These are phyloP conservation scores for Ormyrus labotus DNA, from an alignment of 2,888 invertebrate genomes.

Conservation along the genomic window DNA sequence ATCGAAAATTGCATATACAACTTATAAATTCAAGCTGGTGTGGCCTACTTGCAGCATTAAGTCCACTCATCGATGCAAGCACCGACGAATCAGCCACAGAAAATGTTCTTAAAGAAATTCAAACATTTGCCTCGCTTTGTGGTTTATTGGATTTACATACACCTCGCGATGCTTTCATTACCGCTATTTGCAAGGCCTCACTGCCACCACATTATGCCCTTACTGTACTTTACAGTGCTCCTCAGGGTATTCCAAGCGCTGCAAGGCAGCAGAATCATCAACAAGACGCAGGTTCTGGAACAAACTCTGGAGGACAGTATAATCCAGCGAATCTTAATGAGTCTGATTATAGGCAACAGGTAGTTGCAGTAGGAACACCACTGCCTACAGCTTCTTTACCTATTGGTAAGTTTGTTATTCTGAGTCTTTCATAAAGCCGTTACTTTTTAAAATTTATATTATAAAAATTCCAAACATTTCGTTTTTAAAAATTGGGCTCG, in stretches of 20 bases:
- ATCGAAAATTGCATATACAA: constrained; percentile 81
- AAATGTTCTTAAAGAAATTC: constrained; percentile 92
- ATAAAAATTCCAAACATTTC: constrained; percentile 5
- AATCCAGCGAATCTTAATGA: constrained; percentile 77
- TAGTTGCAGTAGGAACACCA: constrained; percentile 97
- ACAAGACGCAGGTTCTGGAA: neutral
- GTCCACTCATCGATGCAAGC: constrained; percentile 94
- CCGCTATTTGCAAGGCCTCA: constrained; percentile 96
- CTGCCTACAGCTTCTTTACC: constrained; percentile 90
- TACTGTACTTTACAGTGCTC: constrained; percentile 85
- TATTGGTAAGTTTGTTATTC: constrained; percentile 76
- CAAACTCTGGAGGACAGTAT: constrained; percentile 63
- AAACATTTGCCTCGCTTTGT: constrained; percentile 92
- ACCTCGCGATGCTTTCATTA: constrained; percentile 95
- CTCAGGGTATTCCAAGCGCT: constrained; percentile 77
- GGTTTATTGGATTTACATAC: constrained; percentile 87
- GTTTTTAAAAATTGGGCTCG: neutral
- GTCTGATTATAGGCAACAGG: constrained; percentile 92
- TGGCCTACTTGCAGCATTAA: constrained; percentile 92
- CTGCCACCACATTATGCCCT: constrained; percentile 96
- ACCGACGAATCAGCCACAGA: constrained; percentile 95
- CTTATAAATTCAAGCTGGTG: constrained; percentile 97
- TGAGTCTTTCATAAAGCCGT: no score
- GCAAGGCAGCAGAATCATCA: constrained; percentile 60
- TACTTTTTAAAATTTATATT: neutral